A percentile compares a stretch with the other conserved stretches of the same genome.
Conservation (phyloP, 2,888 invertebrate genomes). For the Ophioninae sp. region DNA sequence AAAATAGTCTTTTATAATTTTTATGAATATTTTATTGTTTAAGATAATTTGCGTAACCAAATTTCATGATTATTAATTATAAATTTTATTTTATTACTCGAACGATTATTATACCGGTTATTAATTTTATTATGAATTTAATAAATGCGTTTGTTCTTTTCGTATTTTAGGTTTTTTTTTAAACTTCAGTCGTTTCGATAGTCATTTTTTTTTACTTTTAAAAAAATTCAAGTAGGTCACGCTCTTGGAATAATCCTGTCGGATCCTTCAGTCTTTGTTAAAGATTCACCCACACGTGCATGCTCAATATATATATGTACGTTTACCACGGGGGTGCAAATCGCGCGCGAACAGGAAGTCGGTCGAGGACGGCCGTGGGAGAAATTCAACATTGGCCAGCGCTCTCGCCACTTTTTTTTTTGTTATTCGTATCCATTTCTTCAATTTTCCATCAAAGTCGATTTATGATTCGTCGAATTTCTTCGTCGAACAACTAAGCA, state of each 20-base stretch:
- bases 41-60: too few relatives aligned
- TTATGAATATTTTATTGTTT: too few relatives aligned
- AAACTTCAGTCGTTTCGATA: background rate
- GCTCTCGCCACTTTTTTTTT: conserved; percentile 10
- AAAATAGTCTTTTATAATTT: too few relatives aligned
- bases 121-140: background rate
- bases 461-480: conserved; percentile 49
- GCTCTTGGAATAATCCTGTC: conserved; percentile 23
- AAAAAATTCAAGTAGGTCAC: conserved; percentile 45
- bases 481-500: background rate
- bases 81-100: too few relatives aligned
- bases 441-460: conserved; percentile 21
- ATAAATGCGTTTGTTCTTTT: conserved; percentile 3
- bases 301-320: conserved; percentile 12
- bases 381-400: conserved; percentile 34
- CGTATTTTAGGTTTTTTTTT: too few relatives aligned
- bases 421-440: conserved; percentile 22
- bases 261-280: conserved; percentile 3
- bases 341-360: conserved; percentile 45
- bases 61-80: too few relatives aligned
- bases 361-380: conserved; percentile 58
- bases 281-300: background rate
- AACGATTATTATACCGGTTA: background rate
- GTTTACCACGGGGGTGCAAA: conserved; percentile 41
- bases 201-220: conserved; percentile 21